Base-by-base conservation (phyloP, 1,140 invertebrate genomes). In the Atopsyche davidsoni region DNA sequence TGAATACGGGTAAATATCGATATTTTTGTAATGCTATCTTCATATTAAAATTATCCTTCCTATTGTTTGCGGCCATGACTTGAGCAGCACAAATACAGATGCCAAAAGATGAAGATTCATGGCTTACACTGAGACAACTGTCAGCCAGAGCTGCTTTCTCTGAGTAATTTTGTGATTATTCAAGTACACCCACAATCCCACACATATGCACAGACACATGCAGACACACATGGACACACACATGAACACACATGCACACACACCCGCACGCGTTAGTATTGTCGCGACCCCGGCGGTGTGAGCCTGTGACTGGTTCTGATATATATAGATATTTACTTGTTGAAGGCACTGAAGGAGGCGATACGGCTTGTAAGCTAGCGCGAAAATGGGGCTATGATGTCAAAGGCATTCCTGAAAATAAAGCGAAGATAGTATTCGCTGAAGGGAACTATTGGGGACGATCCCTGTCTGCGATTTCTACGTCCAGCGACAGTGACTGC, bases 1-100 rank as follows among this genome's bases (percentile, higher is more conserved):
- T 96, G 93, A 96, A 96, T 66, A 93, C 92, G 36, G 92, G 85
- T 86, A 64, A 60, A 22, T 21, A 47, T 24, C n/a, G n/a, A n/a
- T n/a, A n/a, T n/a, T n/a, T n/a, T n/a, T n/a, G n/a, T n/a, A n/a
- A n/a, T n/a, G 21, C 35, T 34, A 16, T 25, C 13, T 25, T 4
- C 18, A n/a, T 43, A n/a, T n/a, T n/a, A n/a, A n/a, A n/a, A n/a
- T n/a, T n/a, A n/a, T n/a, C n/a, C n/a, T n/a, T n/a, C n/a, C n/a
- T n/a, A n/a, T n/a, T n/a, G n/a, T n/a, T n/a, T n/a, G n/a, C n/a
- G n/a, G n/a, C n/a, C n/a, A n/a, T n/a, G n/a, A n/a, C n/a, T n/a
- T n/a, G n/a, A n/a, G n/a, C n/a, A n/a, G n/a, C n/a, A n/a, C n/a
- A n/a, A n/a, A n/a, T n/a, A n/a, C n/a, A n/a, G n/a, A n/a, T n/a